phyloP scores from a whole-genome alignment of 1,140 invertebrate species.

The Leptinotarsa lineolata region DNA sequence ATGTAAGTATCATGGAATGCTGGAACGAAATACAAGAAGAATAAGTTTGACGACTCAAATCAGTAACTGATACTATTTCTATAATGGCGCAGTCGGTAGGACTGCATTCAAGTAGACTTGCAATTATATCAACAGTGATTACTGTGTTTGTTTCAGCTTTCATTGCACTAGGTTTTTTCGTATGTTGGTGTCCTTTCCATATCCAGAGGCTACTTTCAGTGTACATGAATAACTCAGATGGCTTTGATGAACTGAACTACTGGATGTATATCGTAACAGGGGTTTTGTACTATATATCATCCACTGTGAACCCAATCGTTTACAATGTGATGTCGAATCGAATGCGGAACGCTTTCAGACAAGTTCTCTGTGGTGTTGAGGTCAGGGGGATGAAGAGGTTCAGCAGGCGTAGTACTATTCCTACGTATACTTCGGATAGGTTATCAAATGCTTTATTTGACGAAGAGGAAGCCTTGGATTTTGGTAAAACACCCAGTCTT shows the following conservation, averaged over 20 bases:
- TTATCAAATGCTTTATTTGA: neutral
- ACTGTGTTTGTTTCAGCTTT: conserved; percentile 70
- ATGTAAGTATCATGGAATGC: conserved; percentile 62
- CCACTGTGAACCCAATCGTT: conserved; percentile 87
- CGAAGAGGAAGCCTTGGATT: neutral
- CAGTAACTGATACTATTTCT: accelerated
- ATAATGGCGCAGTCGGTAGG: neutral
- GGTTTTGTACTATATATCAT: conserved; percentile 84
- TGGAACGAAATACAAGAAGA: neutral
- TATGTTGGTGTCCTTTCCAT: conserved; percentile 97
- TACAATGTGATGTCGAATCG: conserved; percentile 90
- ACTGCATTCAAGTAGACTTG: neutral
- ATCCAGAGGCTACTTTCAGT: conserved; percentile 81
- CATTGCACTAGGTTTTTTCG: conserved; percentile 94
- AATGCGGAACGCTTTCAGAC: conserved; percentile 79
- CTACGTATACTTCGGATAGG: neutral
- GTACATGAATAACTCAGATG: conserved; percentile 62
- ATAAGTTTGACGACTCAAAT: neutral
- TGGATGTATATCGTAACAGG: conserved; percentile 80
- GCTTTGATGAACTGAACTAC: conserved; percentile 73
- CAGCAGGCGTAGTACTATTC: neutral
- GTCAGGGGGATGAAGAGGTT: conserved; percentile 15
- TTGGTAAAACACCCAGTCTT: neutral
- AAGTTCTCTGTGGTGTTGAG: conserved; percentile 50
- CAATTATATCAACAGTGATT: neutral